phyloP scores from a whole-genome alignment of 1,140 invertebrate genomes.

The Heliconius congener region DNA sequence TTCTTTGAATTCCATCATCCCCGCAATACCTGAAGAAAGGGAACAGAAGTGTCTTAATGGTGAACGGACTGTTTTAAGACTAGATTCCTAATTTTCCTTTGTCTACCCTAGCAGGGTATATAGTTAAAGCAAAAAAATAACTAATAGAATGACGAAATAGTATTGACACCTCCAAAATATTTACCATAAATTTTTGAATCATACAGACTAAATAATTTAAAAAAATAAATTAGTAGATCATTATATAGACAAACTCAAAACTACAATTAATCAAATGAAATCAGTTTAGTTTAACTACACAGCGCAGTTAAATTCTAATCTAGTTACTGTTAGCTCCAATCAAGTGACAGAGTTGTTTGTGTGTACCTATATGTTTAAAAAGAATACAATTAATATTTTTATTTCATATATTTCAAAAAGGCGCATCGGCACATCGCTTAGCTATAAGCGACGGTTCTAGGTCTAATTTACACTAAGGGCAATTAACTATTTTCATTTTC shows the following conservation, averaged over 20 bases:
- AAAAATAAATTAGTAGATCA: neutral
- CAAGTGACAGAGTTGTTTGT: neutral
- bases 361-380: neutral
- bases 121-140: too few relatives aligned
- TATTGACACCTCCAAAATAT: too few relatives aligned
- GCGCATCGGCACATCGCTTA: neutral
- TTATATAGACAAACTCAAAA: neutral
- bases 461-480: neutral
- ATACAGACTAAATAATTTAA: too few relatives aligned
- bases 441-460: neutral
- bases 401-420: neutral
- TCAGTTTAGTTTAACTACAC: neutral
- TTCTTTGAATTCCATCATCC: too few relatives aligned
- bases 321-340: neutral
- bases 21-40: too few relatives aligned
- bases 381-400: neutral
- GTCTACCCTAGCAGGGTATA: too few relatives aligned
- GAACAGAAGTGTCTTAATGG: too few relatives aligned
- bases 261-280: neutral
- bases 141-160: too few relatives aligned
- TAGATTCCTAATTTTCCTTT: too few relatives aligned
- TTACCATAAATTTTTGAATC: too few relatives aligned
- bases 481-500: neutral
- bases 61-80: too few relatives aligned
- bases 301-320: constrained; percentile 2